phyloP scores from a whole-genome alignment of 2,797 vertebrate species.

The Lithobates pipiens region DNA sequence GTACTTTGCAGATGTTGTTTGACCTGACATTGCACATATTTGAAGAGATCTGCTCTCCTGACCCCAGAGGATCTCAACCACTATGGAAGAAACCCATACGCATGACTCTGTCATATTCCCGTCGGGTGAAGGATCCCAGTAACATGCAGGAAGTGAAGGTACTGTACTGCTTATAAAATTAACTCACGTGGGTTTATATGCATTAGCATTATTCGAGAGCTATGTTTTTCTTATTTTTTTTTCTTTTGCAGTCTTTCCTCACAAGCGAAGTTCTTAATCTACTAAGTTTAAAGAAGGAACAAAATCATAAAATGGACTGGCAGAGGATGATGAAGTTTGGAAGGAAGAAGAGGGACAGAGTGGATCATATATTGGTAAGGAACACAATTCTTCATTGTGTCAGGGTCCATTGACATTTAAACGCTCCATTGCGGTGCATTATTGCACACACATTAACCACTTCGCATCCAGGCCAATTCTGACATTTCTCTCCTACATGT shows the following conservation, averaged over 20 bases:
- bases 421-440: no score
- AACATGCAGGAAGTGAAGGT: slow-evolving; percentile 90
- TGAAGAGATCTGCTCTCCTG: slow-evolving; percentile 91
- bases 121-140: slow-evolving; percentile 85
- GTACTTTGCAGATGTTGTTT: slow-evolving; percentile 85
- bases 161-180: slow-evolving; percentile 41
- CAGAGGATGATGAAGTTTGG: slow-evolving; percentile 99
- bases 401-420: no score
- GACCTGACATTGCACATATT: slow-evolving; percentile 95
- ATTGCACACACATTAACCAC: no score
- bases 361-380: slow-evolving; percentile 94
- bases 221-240: background rate
- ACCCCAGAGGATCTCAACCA: slow-evolving; percentile 87
- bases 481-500: no score
- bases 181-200: no score
- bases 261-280: slow-evolving; percentile 88
- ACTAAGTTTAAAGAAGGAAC: slow-evolving; percentile 86
- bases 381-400: background rate
- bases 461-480: no score
- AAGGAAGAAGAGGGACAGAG: slow-evolving; percentile 94
- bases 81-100: slow-evolving; percentile 92
- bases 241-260: slow-evolving; percentile 78
- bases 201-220: background rate
- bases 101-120: slow-evolving; percentile 81
- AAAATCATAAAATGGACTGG: slow-evolving; percentile 93